Percentiles rank a stretch among this genome's conserved stretches.
phyloP scores from a whole-genome alignment of 2,888 invertebrate species.

The Euzophera pinguis region DNA sequence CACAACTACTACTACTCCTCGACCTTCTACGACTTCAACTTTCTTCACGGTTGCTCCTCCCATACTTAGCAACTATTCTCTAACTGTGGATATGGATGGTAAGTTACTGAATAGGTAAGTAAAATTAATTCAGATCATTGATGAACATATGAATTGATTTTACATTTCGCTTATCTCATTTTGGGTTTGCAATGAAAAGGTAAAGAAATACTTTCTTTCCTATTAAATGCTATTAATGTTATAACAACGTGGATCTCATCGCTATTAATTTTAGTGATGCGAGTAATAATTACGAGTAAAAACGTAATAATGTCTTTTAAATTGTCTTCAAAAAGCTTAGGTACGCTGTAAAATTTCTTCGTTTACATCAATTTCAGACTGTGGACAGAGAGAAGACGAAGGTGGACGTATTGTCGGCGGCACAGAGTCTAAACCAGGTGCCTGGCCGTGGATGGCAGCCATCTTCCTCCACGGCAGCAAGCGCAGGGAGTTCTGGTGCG shows the following conservation, averaged over 20 bases:
- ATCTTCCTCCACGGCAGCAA: conserved; percentile 93
- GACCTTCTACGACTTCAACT: conserved; percentile 57
- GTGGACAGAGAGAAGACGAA: conserved; percentile 90
- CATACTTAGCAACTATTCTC: conserved; percentile 61
- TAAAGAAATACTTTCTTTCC: too few relatives aligned
- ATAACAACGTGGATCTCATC: too few relatives aligned
- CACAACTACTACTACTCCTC: conserved; percentile 46
- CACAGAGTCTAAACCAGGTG: conserved; percentile 88
- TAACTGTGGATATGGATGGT: conserved; percentile 79
- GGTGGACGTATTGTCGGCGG: conserved; percentile 96
- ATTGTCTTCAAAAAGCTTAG: too few relatives aligned
- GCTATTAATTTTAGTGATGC: too few relatives aligned
- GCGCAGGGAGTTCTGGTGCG: conserved; percentile 95
- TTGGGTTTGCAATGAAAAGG: too few relatives aligned
- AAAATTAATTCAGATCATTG: not conserved
- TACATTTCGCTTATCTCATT: too few relatives aligned
- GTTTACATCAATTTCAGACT: conserved; percentile 84
- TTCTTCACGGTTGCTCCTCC: conserved; percentile 68
- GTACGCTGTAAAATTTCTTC: too few relatives aligned
- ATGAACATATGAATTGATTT: too few relatives aligned
- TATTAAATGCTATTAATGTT: too few relatives aligned
- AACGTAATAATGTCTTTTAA: too few relatives aligned
- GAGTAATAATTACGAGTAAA: too few relatives aligned
- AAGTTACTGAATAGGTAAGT: conserved; percentile 24
- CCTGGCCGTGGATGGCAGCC: conserved; percentile 98